Conservation (phyloP, 2,113 vertebrate species). For the Neoarius graeffei region DNA sequence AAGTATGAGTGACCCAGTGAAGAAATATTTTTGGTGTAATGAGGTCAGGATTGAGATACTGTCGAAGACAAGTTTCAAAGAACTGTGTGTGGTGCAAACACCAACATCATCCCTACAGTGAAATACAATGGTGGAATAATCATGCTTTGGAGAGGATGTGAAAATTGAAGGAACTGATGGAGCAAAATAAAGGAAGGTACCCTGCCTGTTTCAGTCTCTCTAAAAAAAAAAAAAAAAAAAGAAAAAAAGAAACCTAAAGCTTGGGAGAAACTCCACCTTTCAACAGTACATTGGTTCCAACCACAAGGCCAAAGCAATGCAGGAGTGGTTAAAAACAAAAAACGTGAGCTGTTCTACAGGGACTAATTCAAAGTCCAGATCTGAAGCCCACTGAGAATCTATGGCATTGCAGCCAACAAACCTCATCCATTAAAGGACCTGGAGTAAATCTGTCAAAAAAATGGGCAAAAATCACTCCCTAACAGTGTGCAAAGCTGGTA, state of each 20-base stretch:
- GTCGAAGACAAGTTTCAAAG: neutral
- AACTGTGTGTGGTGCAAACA: neutral
- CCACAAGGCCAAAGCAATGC: neutral
- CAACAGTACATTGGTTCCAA: neutral
- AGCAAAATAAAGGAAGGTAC: neutral
- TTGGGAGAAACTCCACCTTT: neutral
- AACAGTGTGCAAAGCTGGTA: neutral
- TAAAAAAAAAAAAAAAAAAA: neutral
- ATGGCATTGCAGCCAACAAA: neutral
- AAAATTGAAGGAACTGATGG: neutral
- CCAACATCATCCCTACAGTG: neutral
- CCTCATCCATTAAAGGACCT: neutral
- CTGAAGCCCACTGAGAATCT: neutral
- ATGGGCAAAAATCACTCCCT: neutral
- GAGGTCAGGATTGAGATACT: neutral
- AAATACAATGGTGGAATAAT: neutral
- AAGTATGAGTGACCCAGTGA: neutral
- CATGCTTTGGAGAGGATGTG: neutral
- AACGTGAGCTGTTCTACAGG: neutral
- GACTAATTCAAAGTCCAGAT: neutral
- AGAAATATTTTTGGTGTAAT: neutral
- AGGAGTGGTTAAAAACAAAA: neutral
- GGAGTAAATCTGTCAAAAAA: neutral
- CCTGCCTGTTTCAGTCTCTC: neutral
- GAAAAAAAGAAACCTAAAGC: neutral